Evolutionary conservation across 2,113 vertebrate species (phyloP), one percentile per base, ranked within the genome.

Genomic region (Etia nguti): DNA sequence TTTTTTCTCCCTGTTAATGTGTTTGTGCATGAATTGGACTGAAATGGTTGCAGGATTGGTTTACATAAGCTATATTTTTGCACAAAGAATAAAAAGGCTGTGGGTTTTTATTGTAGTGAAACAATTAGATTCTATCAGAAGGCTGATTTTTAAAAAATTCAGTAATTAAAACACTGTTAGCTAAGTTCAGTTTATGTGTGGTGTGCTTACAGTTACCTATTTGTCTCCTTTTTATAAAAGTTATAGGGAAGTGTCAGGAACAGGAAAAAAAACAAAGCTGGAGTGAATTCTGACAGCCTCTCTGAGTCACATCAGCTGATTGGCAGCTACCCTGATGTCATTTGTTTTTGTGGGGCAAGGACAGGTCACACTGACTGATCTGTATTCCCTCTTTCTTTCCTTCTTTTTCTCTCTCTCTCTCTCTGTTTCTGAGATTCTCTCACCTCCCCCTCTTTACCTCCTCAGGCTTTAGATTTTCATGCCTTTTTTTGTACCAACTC

Each of bases 291-390:
- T 20, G 81, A 70, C 83, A 68, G 82, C 34, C 62, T 85, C 46
- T 65, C 84, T 81, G 90, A 89, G 84, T 90, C 92, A 88, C 77
- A 68, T 86, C 89, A 86, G 87, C 93, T 95, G 95, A 96, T 92
- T 93, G 93, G 87, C 94, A 90, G 88, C 73, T 60, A 77, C 82
- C 89, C 93, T 96, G 94, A 94, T 95, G 93, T 94, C 90, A 94
- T 93, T 95, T 94, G 93, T 94, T 93, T 94, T 94, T 82, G 84
- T 65, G 57, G 82, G 62, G 48, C 81, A 80, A 92, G 87, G 85
- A 85, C 84, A 87, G 88, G 85, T 90, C 91, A 91, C 68, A n/a
- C 83, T 56, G 73, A 80, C 87, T 86, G 86, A 88, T 86, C 86
- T 82, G 82, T 88, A 57, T 52, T 60, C 73, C 10, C 46, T 52